Evolutionary conservation across 64 coral and sea anemone genomes (phyloP).

Genomic region (Actinia equina): DNA sequence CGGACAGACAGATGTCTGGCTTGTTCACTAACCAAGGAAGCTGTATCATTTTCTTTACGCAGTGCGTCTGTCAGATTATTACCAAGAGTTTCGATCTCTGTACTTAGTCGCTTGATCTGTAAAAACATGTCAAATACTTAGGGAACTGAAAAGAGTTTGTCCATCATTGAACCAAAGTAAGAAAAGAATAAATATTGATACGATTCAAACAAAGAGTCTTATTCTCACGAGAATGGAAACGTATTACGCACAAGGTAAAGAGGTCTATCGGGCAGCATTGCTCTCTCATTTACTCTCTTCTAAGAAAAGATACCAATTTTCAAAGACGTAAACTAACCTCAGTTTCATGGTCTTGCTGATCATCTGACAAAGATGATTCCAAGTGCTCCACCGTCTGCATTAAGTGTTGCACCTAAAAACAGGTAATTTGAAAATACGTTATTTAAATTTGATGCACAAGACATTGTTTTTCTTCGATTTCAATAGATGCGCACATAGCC

Average conservation of each 20-base stretch:
- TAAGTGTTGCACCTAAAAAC: conserved; percentile 60
- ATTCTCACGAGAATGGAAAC: no score
- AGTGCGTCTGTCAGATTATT: conserved; percentile 82
- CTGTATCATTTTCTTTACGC: conserved; percentile 71
- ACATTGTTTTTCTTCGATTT: no score
- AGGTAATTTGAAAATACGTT: not conserved
- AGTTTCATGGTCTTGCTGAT: conserved; percentile 41
- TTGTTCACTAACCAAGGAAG: conserved; percentile 41
- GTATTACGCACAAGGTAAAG: no score
- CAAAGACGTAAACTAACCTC: conserved; percentile 40
- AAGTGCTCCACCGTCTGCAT: conserved; percentile 67
- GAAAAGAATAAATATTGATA: no score
- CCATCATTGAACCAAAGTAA: not conserved
- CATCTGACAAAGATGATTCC: conserved; percentile 38
- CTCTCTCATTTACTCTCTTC: no score
- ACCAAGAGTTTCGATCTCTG: conserved; percentile 85
- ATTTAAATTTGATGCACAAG: no score
- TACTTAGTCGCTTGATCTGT: conserved; percentile 66
- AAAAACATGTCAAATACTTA: conserved; percentile 8
- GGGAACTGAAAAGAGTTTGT: not conserved
- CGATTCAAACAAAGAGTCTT: no score
- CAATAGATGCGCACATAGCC: no score
- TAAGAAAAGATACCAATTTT: no score
- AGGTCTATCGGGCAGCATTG: no score
- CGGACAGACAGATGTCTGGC: not conserved